phyloP scores from a whole-genome alignment of 2,113 vertebrate genomes.

The Daphoenositta chrysoptera region DNA sequence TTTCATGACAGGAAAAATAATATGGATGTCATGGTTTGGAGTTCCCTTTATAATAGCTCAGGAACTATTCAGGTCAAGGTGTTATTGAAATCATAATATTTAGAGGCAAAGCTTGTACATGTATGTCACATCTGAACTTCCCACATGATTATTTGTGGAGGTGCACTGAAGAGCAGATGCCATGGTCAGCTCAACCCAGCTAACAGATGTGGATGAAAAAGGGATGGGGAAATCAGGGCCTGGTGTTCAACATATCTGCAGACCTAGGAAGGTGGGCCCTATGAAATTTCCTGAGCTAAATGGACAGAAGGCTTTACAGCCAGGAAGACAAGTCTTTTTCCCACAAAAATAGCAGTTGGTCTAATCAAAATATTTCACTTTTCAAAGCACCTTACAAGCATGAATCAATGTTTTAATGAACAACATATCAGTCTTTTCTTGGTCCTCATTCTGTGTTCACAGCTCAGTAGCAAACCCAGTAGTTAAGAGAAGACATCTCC shows the following conservation, averaged over 20 bases:
- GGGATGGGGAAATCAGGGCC: not conserved
- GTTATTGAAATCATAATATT: not conserved
- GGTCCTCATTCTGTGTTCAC: not conserved
- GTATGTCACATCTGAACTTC: not conserved
- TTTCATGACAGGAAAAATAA: not conserved
- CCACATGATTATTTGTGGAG: accelerated
- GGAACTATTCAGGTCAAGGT: not conserved
- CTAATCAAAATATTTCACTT: not conserved
- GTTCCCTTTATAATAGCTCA: not conserved
- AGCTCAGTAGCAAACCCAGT: not conserved
- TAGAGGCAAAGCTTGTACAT: not conserved
- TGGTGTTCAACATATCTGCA: not conserved
- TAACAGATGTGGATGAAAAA: not conserved
- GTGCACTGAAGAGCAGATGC: not conserved
- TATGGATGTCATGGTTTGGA: not conserved
- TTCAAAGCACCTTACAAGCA: not conserved
- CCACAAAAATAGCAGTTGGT: not conserved
- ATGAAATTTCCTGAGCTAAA: not conserved
- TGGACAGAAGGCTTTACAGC: not conserved
- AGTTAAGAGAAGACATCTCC: constrained; percentile 36
- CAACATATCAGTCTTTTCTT: not conserved
- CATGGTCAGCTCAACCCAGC: not conserved
- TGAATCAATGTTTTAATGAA: not conserved
- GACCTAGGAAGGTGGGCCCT: not conserved
- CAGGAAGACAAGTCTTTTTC: not conserved